These are phyloP conservation scores for Antedon mediterranea DNA, from an alignment of 53 echinoderm and acorn worm genomes.

Conservation along the genomic window DNA sequence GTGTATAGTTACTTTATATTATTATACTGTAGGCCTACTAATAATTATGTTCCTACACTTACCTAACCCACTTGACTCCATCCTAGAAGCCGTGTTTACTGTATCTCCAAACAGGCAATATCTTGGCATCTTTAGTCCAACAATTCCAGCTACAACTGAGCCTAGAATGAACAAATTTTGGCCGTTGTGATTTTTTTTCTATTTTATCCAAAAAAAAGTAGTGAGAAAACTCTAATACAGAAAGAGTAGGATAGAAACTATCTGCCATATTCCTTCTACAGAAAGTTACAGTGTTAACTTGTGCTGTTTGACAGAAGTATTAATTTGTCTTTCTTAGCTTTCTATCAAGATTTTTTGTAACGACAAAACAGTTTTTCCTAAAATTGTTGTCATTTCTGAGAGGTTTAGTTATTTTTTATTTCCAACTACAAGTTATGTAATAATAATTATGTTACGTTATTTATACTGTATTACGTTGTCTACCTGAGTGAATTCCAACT, in stretches of 20 bases:
- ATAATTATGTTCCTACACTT: background rate
- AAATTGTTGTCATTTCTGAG: too few relatives aligned
- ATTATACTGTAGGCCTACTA: background rate
- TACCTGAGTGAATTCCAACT: constrained; percentile 57
- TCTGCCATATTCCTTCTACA: too few relatives aligned
- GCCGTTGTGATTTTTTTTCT: background rate
- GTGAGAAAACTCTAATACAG: too few relatives aligned
- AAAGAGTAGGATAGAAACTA: too few relatives aligned
- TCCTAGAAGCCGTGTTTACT: constrained; percentile 51
- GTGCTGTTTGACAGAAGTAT: too few relatives aligned
- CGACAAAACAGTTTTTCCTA: too few relatives aligned
- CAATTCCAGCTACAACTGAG: constrained; percentile 47
- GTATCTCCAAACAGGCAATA: constrained; percentile 58
- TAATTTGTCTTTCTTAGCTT: too few relatives aligned
- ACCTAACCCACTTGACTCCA: constrained; percentile 51
- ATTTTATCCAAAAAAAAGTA: background rate
- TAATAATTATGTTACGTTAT: background rate
- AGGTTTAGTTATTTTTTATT: background rate
- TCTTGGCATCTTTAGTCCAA: constrained; percentile 50
- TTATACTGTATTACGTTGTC: background rate
- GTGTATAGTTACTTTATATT: background rate
- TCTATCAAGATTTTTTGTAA: too few relatives aligned
- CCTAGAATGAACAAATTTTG: constrained; percentile 13
- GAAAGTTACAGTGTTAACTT: too few relatives aligned
- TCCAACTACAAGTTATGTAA: background rate